Percentiles rank a stretch among this genome's conserved stretches.
These are phyloP conservation scores for Resseliella maxima DNA, from an alignment of 2,888 invertebrate genomes.

Conservation along the genomic window DNA sequence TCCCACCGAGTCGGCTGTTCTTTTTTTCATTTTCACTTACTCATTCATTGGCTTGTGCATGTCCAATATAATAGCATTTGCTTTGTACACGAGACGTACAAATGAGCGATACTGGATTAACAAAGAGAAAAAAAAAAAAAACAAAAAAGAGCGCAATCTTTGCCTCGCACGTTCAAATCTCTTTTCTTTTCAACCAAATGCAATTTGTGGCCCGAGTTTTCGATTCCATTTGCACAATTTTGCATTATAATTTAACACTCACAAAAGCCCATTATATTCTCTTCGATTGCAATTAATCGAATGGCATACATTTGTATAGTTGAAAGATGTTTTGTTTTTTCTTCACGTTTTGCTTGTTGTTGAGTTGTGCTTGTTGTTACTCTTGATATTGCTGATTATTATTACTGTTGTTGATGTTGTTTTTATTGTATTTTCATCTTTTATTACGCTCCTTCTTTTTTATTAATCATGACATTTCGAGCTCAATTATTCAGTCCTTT, in stretches of 20 bases:
- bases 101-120: no score
- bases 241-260: conserved; percentile 32
- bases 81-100: no score
- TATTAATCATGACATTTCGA: conserved; percentile 20
- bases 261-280: not conserved
- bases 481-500: conserved; percentile 11
- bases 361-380: no score
- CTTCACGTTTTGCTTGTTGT: no score
- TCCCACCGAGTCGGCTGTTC: not conserved
- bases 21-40: not conserved
- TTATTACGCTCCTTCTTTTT: not conserved
- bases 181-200: not conserved
- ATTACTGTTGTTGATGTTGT: no score
- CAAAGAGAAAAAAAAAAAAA: no score
- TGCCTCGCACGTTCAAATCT: not conserved
- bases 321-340: no score
- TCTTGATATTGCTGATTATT: no score
- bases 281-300: conserved; percentile 5
- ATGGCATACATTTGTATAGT: not conserved
- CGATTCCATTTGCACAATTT: not conserved
- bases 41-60: not conserved
- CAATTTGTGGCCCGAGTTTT: not conserved
- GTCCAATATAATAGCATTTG: not conserved
- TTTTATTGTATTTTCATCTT: no score
- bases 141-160: not conserved